These are phyloP conservation scores for Phortica okadai DNA, from an alignment of 2,888 invertebrate species.

Conservation along the genomic window DNA sequence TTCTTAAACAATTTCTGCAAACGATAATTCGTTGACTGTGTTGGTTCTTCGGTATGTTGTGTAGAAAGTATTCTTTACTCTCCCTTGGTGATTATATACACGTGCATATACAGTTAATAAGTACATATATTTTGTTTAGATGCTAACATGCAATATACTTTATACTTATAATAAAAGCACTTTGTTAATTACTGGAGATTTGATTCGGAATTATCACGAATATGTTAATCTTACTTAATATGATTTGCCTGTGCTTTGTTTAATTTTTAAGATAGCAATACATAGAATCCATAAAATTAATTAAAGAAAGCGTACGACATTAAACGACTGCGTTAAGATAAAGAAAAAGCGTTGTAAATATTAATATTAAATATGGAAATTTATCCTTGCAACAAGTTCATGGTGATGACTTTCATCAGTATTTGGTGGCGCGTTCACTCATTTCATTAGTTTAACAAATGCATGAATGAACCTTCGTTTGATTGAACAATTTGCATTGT, in stretches of 20 bases:
- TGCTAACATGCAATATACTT: slow-evolving; percentile 5
- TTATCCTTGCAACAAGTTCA: slow-evolving; percentile 18
- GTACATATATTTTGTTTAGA: slow-evolving; percentile 28
- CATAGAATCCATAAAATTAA: background rate
- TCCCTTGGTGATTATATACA: slow-evolving; percentile 26
- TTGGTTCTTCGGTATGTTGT: background rate
- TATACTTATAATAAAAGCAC: slow-evolving; percentile 23
- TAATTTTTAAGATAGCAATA: slow-evolving; percentile 7
- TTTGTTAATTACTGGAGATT: slow-evolving; percentile 8
- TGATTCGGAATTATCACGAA: background rate
- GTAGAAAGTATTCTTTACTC: slow-evolving; percentile 17
- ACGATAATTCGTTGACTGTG: background rate
- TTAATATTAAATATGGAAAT: background rate
- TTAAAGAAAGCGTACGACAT: background rate
- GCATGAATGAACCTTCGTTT: slow-evolving; percentile 58
- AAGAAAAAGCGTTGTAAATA: background rate
- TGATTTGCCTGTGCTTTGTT: slow-evolving; percentile 10
- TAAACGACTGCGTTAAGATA: background rate
- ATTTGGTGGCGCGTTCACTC: slow-evolving; percentile 22
- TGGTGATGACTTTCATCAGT: slow-evolving; percentile 40
- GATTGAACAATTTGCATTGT: slow-evolving; percentile 52
- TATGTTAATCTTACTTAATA: background rate
- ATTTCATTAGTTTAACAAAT: slow-evolving; percentile 58
- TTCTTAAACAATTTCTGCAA: background rate
- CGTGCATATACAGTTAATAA: slow-evolving; percentile 22